Evolutionary conservation across 2,888 invertebrate species (phyloP).

Genomic region (Sicus ferrugineus): DNA sequence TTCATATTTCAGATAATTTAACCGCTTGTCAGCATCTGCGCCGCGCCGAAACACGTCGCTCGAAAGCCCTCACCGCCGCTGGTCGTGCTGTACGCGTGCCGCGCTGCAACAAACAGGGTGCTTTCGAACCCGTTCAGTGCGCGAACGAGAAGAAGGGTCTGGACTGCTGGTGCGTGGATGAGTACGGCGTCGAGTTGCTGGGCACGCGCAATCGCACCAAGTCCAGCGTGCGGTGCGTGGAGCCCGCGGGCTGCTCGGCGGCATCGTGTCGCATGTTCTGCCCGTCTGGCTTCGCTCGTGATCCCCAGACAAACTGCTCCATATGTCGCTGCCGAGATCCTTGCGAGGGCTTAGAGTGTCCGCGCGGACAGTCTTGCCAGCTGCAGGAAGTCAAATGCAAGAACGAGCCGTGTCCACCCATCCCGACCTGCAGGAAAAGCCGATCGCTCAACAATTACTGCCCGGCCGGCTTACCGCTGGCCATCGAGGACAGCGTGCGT

Average conservation of each 20-base stretch:
- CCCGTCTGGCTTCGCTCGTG: conserved; percentile 79
- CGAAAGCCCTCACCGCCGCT: conserved; percentile 66
- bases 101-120: conserved; percentile 75
- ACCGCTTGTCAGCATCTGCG: conserved; percentile 75
- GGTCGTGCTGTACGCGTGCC: conserved; percentile 70
- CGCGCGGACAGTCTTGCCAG: conserved; percentile 79
- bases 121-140: conserved; percentile 82
- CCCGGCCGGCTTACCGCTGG: conserved; percentile 77
- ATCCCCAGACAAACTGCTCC: conserved; percentile 75
- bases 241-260: conserved; percentile 76
- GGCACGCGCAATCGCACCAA: conserved; percentile 70
- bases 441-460: conserved; percentile 80
- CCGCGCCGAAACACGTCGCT: conserved; percentile 70
- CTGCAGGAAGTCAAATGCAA: conserved; percentile 80
- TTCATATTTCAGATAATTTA: conserved; percentile 52
- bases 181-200: conserved; percentile 78
- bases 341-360: conserved; percentile 78
- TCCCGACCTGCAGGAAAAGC: conserved; percentile 83
- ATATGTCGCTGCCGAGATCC: conserved; percentile 84
- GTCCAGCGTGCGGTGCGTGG: conserved; percentile 51
- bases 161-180: conserved; percentile 84
- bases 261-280: conserved; percentile 88
- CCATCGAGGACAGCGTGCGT: conserved; percentile 76
- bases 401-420: conserved; percentile 82
- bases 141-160: conserved; percentile 72